A percentile compares a stretch with the other conserved stretches of the same genome.
Evolutionary conservation across 2,888 invertebrate species (phyloP).

Genomic region (Exephanes ischioxanthus): DNA sequence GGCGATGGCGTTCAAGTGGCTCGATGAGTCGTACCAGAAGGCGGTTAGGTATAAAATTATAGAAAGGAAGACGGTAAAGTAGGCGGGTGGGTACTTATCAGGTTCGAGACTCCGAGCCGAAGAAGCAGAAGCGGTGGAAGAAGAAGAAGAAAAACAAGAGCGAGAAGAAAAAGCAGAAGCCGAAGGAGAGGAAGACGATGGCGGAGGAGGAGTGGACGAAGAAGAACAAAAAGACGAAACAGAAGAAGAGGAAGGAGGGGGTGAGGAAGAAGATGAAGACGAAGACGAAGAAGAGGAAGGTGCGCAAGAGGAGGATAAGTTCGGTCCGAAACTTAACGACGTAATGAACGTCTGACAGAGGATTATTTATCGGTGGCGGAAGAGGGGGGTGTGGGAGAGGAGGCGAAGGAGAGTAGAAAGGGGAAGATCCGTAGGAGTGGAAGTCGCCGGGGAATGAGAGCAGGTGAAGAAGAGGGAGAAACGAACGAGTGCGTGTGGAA

Average conservation of each 20-base stretch:
- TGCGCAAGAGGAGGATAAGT: constrained; percentile 72
- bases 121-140: constrained; percentile 32
- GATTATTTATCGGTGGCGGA: constrained; percentile 80
- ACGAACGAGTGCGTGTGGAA: constrained; percentile 42
- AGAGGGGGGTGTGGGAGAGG: constrained; percentile 65
- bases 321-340: constrained; percentile 81
- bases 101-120: constrained; percentile 35
- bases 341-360: constrained; percentile 82
- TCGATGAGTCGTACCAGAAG: background rate
- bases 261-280: constrained; percentile 40
- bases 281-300: constrained; percentile 44
- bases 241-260: constrained; percentile 46
- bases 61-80: constrained; percentile 33
- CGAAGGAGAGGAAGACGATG: too few relatives aligned
- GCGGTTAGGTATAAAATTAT: constrained; percentile 7
- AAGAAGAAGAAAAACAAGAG: constrained; percentile 40
- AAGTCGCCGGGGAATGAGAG: constrained; percentile 55
- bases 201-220: too few relatives aligned
- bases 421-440: constrained; percentile 65
- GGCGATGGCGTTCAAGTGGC: background rate
- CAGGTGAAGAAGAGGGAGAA: constrained; percentile 57
- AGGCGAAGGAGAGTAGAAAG: constrained; percentile 54
- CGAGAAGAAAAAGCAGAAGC: too few relatives aligned
- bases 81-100: constrained; percentile 60
- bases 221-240: too few relatives aligned